Evolutionary conservation across 2,113 vertebrate genomes (phyloP).

Genomic region (Crotalus viridis): DNA sequence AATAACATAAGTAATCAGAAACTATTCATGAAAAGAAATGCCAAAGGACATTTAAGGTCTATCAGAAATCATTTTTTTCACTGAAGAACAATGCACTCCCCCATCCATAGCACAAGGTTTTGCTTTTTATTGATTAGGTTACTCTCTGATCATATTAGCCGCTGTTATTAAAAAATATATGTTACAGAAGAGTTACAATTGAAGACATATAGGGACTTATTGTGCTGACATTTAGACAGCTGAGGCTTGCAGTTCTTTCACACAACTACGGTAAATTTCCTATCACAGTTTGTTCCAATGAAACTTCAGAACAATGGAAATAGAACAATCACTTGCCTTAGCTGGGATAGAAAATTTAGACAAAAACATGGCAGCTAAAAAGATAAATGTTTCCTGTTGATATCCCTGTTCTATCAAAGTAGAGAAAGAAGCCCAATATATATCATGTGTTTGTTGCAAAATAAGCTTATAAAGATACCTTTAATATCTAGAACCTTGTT

Average conservation of each 20-base stretch:
- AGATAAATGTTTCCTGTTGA: conserved; percentile 8
- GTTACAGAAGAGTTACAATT: conserved; percentile 39
- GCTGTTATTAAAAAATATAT: conserved; percentile 53
- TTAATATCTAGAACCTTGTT: conserved; percentile 35
- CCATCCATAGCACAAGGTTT: conserved; percentile 15
- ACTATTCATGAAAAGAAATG: conserved; percentile 2
- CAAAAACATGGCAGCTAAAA: conserved; percentile 14
- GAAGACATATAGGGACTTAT: conserved; percentile 29
- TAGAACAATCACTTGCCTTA: background rate
- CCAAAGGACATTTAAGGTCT: conserved; percentile 34
- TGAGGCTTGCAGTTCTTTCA: conserved; percentile 23
- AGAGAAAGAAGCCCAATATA: background rate
- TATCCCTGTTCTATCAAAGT: conserved; percentile 2
- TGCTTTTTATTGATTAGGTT: conserved; percentile 68
- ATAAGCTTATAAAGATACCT: conserved; percentile 27
- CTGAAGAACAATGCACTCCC: conserved; percentile 47
- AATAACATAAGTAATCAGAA: background rate
- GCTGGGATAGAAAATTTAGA: background rate
- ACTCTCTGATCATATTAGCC: conserved; percentile 67
- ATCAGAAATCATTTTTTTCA: conserved; percentile 42
- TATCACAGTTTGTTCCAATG: background rate
- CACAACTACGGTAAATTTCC: background rate
- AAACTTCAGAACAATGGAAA: background rate
- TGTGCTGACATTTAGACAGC: conserved; percentile 40
- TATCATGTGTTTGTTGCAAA: background rate